Percentiles rank a stretch among this genome's conserved stretches.
These are phyloP conservation scores for Graptemys geographica DNA, from an alignment of 2,797 vertebrate genomes.

Conservation along the genomic window DNA sequence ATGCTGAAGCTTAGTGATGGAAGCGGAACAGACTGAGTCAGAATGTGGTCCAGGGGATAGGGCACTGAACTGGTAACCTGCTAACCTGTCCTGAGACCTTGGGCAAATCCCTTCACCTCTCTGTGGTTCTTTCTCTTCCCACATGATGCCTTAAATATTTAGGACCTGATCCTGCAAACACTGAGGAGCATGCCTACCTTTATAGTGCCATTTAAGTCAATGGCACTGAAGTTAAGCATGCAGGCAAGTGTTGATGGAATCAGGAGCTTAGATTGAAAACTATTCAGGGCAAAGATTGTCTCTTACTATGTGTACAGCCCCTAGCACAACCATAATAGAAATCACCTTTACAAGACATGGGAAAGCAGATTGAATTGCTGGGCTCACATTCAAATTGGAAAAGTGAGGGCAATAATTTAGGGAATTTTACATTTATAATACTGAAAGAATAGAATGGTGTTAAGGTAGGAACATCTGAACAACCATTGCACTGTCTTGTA, in stretches of 20 bases:
- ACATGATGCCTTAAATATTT: not conserved
- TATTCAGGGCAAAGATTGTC: not conserved
- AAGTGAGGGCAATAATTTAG: not conserved
- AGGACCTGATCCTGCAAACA: no score
- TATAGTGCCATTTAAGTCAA: not conserved
- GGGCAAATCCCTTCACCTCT: not conserved
- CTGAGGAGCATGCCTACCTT: not conserved
- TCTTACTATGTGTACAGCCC: not conserved
- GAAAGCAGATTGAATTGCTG: not conserved
- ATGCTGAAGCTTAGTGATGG: no score
- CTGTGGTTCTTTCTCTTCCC: not conserved
- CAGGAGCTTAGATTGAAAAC: not conserved
- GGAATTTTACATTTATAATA: not conserved
- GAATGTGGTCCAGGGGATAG: not conserved
- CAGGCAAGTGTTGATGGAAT: no score
- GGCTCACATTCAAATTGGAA: not conserved
- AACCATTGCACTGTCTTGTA: not conserved
- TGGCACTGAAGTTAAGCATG: not conserved
- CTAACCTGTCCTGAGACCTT: not conserved
- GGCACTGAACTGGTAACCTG: not conserved
- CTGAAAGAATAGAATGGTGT: not conserved
- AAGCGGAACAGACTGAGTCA: not conserved
- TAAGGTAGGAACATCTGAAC: not conserved
- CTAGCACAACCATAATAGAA: not conserved
- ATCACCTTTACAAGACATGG: not conserved